These are phyloP conservation scores for Ochlodes sylvanus DNA, from an alignment of 2,888 invertebrate species.

Conservation along the genomic window DNA sequence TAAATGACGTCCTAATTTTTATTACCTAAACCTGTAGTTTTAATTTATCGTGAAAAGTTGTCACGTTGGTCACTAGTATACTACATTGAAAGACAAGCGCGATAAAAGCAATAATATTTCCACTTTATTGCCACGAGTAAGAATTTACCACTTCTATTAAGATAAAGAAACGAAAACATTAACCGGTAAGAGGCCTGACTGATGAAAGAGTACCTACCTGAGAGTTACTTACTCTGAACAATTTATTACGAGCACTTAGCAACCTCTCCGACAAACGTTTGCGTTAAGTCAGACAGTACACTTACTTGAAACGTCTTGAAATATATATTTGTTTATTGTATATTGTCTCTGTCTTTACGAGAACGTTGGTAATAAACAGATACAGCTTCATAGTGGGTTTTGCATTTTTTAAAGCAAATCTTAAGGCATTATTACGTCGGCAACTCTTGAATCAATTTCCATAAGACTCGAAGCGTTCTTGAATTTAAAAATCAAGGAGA, in stretches of 20 bases:
- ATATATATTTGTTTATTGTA: constrained; percentile 30
- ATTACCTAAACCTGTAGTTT: too few species aligned
- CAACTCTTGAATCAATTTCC: constrained; percentile 65
- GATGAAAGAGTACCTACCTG: constrained; percentile 67
- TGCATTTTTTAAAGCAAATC: constrained; percentile 8
- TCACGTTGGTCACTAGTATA: too few species aligned
- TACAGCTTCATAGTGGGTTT: background rate
- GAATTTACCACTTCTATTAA: constrained; percentile 8
- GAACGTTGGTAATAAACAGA: background rate
- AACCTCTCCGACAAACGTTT: constrained; percentile 60
- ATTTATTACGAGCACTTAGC: constrained; percentile 78
- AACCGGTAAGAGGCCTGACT: constrained; percentile 28
- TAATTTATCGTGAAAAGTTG: too few species aligned
- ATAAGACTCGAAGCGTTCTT: constrained; percentile 61
- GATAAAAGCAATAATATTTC: background rate
- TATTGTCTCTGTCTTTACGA: background rate
- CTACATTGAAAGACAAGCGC: background rate
- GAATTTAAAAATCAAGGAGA: constrained; percentile 70
- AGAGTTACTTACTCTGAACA: constrained; percentile 62
- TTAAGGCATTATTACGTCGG: constrained; percentile 40
- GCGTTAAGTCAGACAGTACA: constrained; percentile 58
- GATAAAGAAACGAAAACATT: constrained; percentile 33
- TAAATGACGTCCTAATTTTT: too few species aligned
- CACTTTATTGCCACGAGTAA: background rate
- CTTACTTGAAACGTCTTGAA: constrained; percentile 56